Conservation (phyloP, 1,140 invertebrate species). For the Aethina tumida region DNA sequence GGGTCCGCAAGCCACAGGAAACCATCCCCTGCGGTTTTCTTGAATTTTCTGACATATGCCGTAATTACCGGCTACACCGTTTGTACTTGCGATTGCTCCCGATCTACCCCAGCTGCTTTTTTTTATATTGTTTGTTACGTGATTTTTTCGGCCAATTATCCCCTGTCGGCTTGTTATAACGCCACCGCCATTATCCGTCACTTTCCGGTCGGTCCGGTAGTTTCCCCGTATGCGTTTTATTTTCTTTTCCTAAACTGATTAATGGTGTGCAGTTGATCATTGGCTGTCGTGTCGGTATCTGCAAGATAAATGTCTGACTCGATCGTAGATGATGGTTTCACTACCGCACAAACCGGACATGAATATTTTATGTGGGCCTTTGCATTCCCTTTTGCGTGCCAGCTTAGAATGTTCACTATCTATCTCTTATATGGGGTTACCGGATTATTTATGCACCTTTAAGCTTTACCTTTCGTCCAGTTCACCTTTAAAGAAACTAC, state of each 20-base stretch:
- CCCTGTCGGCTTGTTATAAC: constrained; percentile 17
- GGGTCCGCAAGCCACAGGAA: constrained; percentile 22
- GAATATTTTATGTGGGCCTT: constrained; percentile 12
- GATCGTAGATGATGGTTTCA: constrained; percentile 1
- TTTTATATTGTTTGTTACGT: too few relatives aligned
- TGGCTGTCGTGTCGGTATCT: constrained; percentile 1
- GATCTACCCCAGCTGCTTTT: constrained; percentile 24
- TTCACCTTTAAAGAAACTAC: too few relatives aligned
- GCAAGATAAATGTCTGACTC: too few relatives aligned
- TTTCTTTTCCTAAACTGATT: constrained; percentile 1
- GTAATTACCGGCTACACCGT: too few relatives aligned
- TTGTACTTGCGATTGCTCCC: constrained; percentile 20
- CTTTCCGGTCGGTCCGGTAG: too few relatives aligned
- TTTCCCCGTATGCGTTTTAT: too few relatives aligned
- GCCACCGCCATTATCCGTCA: constrained; percentile 15
- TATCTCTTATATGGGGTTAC: too few relatives aligned
- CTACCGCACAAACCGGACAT: constrained; percentile 3
- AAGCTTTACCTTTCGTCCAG: too few relatives aligned
- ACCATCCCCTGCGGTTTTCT: constrained; percentile 28
- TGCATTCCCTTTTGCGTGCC: constrained; percentile 14
- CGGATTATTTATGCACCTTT: too few relatives aligned
- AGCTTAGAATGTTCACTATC: constrained; percentile 5
- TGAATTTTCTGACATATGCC: constrained; percentile 29
- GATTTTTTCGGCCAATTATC: too few relatives aligned
- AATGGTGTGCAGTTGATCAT: neutral